A percentile compares a stretch with the other conserved stretches of the same genome.
Conservation (phyloP, 2,888 invertebrate genomes). For the Lomographa bimaculata region DNA sequence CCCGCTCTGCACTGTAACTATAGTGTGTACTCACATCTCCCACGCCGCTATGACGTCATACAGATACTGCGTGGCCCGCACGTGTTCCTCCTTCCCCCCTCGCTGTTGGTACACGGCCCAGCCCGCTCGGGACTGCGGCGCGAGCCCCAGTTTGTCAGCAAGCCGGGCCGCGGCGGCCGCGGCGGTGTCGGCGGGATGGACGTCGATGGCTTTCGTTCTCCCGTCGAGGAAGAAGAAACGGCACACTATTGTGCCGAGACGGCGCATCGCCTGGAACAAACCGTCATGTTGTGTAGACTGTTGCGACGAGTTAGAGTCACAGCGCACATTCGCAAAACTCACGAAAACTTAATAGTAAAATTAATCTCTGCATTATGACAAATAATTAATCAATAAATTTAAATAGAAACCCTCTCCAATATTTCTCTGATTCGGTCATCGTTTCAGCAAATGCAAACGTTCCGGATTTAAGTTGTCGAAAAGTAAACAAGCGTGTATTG, state of each 20-base stretch:
- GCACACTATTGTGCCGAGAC: constrained; percentile 95
- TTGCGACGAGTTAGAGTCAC: neutral
- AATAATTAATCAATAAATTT: no score
- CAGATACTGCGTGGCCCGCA: constrained; percentile 94
- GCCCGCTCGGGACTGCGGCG: constrained; percentile 89
- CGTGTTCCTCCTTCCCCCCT: constrained; percentile 94
- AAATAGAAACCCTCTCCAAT: no score
- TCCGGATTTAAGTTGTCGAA: no score
- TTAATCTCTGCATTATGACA: no score
- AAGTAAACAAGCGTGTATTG: no score
- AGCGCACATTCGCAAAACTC: no score
- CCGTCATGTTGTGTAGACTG: no score
- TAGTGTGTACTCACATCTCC: constrained; percentile 95
- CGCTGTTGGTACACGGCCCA: constrained; percentile 98
- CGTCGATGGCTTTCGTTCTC: constrained; percentile 96
- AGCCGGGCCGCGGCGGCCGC: constrained; percentile 94
- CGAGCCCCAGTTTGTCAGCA: constrained; percentile 93
- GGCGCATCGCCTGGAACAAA: constrained; percentile 89
- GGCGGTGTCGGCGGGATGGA: constrained; percentile 97
- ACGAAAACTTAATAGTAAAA: no score
- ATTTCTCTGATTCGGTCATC: no score
- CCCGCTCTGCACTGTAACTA: no score
- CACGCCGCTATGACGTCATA: constrained; percentile 97
- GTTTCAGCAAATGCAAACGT: no score
- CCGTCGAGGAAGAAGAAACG: constrained; percentile 98